Evolutionary conservation across 1,140 invertebrate genomes (phyloP).

Genomic region (Drosophila pallidifrons): DNA sequence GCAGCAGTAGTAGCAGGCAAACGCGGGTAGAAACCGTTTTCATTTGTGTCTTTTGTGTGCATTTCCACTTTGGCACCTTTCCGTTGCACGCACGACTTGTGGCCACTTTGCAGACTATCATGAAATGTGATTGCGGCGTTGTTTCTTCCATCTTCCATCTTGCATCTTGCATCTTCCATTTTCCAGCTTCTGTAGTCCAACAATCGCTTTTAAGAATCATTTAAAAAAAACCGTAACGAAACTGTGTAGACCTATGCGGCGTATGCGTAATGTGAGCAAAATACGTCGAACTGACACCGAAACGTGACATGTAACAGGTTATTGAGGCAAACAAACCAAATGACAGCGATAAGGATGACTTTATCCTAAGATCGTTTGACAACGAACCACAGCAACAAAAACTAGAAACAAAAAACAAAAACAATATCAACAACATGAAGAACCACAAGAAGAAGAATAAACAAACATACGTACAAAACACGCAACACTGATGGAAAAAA

Average conservation of each 20-base stretch:
- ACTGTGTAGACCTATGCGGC: slow-evolving; percentile 14
- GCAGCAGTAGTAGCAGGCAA: slow-evolving; percentile 1
- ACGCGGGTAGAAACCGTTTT: slow-evolving; percentile 48
- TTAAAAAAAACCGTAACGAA: neutral
- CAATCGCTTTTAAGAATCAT: slow-evolving; percentile 7
- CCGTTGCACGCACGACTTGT: slow-evolving; percentile 42
- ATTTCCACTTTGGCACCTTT: slow-evolving; percentile 49
- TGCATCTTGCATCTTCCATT: no score
- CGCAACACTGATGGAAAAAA: slow-evolving; percentile 38
- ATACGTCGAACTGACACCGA: slow-evolving; percentile 28
- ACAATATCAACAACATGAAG: slow-evolving; percentile 27
- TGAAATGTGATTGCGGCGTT: slow-evolving; percentile 21
- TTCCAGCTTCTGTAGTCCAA: neutral
- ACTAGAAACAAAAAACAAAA: neutral
- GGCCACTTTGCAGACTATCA: slow-evolving; percentile 46
- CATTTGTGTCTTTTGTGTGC: slow-evolving; percentile 58
- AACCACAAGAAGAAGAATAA: slow-evolving; percentile 32
- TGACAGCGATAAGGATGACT: slow-evolving; percentile 68
- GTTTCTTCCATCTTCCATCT: slow-evolving; percentile 8
- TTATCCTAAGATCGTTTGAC: slow-evolving; percentile 74
- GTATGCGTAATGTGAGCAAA: slow-evolving; percentile 56
- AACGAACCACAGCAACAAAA: slow-evolving; percentile 17
- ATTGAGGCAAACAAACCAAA: slow-evolving; percentile 56
- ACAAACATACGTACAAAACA: slow-evolving; percentile 68
- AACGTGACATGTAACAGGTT: slow-evolving; percentile 72